Percentiles rank a stretch among this genome's conserved stretches.
Conservation (phyloP, 2,113 vertebrate species). For the Tragelaphus buxtoni region DNA sequence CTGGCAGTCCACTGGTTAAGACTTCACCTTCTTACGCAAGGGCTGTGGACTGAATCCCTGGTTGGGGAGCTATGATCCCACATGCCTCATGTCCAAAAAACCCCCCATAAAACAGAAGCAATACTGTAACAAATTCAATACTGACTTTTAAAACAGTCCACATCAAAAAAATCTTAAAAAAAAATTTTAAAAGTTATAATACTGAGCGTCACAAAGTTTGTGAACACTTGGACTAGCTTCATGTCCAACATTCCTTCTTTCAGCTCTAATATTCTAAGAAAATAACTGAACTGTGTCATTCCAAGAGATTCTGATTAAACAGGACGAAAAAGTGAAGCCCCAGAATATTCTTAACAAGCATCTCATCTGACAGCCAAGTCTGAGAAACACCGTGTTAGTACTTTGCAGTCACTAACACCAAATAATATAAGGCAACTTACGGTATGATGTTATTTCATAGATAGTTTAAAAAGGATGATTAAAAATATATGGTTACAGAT, state of each 20-base stretch:
- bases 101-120: background rate
- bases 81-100: background rate
- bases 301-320: background rate
- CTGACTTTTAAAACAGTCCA: background rate
- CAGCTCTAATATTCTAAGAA: background rate
- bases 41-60: background rate
- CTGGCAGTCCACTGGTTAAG: background rate
- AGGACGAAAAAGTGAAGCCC: background rate
- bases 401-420: background rate
- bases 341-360: background rate
- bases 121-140: background rate
- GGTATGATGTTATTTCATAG: background rate
- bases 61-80: background rate
- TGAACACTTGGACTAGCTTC: background rate
- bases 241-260: background rate
- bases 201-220: background rate
- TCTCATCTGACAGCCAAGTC: background rate
- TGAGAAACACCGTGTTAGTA: background rate
- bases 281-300: background rate
- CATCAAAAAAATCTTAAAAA: background rate
- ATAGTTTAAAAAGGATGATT: constrained; percentile 53
- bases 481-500: constrained; percentile 65
- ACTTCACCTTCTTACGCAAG: background rate
- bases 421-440: background rate
- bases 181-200: background rate